These are phyloP conservation scores for Orientallactaga sibirica DNA, from an alignment of 2,797 vertebrate species.

Conservation along the genomic window DNA sequence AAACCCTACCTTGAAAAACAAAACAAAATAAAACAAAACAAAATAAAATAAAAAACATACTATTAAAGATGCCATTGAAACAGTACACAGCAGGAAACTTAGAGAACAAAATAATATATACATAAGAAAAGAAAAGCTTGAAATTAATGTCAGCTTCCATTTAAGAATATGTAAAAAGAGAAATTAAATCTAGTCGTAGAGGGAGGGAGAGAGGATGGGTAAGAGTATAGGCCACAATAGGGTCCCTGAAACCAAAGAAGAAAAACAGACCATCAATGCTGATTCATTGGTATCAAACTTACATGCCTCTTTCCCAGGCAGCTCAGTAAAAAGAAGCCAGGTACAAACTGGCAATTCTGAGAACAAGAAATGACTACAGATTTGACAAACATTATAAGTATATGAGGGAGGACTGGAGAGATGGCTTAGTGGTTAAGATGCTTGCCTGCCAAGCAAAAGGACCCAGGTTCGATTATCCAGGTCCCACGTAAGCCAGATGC, in stretches of 20 bases:
- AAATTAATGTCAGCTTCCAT: not conserved
- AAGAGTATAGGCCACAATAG: not conserved
- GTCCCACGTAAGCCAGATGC: too few species aligned
- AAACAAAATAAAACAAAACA: too few species aligned
- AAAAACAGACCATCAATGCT: conserved; percentile 10
- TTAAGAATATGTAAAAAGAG: not conserved
- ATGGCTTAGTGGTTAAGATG: too few species aligned
- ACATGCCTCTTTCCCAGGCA: not conserved
- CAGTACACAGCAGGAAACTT: not conserved
- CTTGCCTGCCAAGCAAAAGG: too few species aligned
- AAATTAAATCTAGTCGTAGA: not conserved
- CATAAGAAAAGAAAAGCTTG: not conserved
- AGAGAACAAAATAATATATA: not conserved
- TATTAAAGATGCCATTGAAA: not conserved
- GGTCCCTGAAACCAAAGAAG: not conserved
- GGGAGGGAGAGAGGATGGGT: not conserved
- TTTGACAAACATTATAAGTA: not conserved
- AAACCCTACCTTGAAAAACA: too few species aligned
- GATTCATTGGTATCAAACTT: not conserved
- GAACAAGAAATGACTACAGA: not conserved
- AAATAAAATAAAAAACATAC: not conserved
- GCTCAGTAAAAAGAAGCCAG: not conserved
- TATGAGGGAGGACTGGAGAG: not conserved
- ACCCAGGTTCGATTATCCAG: too few species aligned
- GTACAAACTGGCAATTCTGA: not conserved